Evolutionary conservation across 1,140 invertebrate species (phyloP), one percentile per base, ranked within the genome.

Genomic region (Scaptodrosophila lebanonensis): DNA sequence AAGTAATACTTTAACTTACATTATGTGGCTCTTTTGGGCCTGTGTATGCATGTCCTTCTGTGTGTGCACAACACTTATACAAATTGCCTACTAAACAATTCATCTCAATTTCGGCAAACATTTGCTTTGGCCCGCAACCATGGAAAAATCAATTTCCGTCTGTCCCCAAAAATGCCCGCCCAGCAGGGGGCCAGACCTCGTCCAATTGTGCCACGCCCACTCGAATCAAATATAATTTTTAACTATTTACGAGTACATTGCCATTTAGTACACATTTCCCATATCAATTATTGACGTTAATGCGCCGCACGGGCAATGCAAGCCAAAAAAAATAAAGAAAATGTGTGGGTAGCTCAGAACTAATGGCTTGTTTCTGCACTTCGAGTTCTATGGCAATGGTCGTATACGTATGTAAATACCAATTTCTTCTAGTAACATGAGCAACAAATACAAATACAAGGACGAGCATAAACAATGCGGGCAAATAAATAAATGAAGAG

Each of bases 151-250:
- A 67, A 77, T 77, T 45, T 20, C 36, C 33, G 62, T 56, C 32
- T 54, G 33, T 50, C 30, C 29, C 40, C 7, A 30, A 29, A 42
- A 58, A 30, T 8, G 18, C 2, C 4, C 17, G n/a, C 22, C 7
- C 2, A 20, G n/a, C 30, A 20, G 11, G 30, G 29, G 11, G 32
- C 9, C n/a, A 6, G 43, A 18, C 2, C 8, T 22, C 48, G 39
- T 51, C 53, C 49, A 40, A 27, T 30, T 5, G 47, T 33, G 45
- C 50, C 50, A 33, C 38, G 44, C 27, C 35, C 43, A 27, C 43
- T 32, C 48, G 77, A 77, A 77, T 77, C 63, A 77, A 77, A 77
- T 77, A 77, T 77, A 77, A 71, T 77, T 77, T 77, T 77, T 77
- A 71, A 77, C 72, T 76, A 77, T 77, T 77, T 77, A 71, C 63